These are phyloP conservation scores for Hemithea aestivaria DNA, from an alignment of 2,888 invertebrate species.

Conservation along the genomic window DNA sequence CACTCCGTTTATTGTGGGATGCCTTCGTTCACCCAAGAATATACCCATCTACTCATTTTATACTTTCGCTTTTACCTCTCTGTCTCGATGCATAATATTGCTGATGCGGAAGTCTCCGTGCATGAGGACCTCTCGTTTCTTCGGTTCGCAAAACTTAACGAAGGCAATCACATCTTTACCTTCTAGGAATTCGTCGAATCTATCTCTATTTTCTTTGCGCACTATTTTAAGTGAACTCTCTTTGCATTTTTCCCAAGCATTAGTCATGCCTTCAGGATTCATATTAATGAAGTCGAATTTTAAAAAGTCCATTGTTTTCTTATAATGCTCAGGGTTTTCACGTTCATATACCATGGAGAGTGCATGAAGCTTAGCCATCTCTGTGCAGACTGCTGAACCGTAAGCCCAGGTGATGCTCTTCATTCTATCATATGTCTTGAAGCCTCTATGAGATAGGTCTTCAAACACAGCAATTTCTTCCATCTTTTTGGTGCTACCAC, in stretches of 20 bases:
- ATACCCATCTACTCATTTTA: no score
- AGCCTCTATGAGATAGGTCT: constrained; percentile 46
- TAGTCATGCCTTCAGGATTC: background rate
- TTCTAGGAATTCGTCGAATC: constrained; percentile 30
- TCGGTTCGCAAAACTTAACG: constrained; percentile 18
- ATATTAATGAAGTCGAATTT: constrained; percentile 17
- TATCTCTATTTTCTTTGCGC: constrained; percentile 33
- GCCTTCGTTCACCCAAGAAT: no score
- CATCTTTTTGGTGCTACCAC: constrained; percentile 21
- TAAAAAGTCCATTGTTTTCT: constrained; percentile 25
- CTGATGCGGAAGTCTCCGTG: constrained; percentile 47
- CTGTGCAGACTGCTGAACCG: constrained; percentile 39
- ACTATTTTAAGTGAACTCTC: constrained; percentile 28
- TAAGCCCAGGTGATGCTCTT: constrained; percentile 51
- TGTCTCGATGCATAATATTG: constrained; percentile 31
- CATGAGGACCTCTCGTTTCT: constrained; percentile 5
- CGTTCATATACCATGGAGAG: constrained; percentile 44
- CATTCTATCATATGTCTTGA: constrained; percentile 41
- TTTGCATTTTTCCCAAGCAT: background rate
- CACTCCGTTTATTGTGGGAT: no score
- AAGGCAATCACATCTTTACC: constrained; percentile 15
- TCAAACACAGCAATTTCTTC: constrained; percentile 29
- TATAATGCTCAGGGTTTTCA: constrained; percentile 45
- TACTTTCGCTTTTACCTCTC: constrained; percentile 22
- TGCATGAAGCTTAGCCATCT: constrained; percentile 61